Evolutionary conservation across 2,797 vertebrate genomes (phyloP).

Genomic region (Cyprinella venusta): DNA sequence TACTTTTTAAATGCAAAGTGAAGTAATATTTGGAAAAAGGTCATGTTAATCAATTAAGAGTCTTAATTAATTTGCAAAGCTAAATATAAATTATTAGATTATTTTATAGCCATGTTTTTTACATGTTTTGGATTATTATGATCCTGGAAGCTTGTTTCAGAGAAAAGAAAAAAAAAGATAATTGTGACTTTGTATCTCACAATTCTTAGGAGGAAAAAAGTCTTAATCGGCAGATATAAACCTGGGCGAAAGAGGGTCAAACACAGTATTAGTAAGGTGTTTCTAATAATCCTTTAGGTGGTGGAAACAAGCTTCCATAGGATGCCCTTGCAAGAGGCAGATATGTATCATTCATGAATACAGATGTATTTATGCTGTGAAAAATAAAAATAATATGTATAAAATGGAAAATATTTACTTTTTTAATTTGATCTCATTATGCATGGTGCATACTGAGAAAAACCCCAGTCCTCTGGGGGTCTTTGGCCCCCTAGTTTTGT

Average conservation of each 20-base stretch:
- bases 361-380: neutral
- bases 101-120: no score
- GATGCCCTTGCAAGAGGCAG: neutral
- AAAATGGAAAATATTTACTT: no score
- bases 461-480: neutral
- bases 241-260: no score
- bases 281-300: neutral
- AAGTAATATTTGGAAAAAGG: neutral
- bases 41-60: constrained; percentile 12
- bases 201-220: neutral
- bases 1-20: no score
- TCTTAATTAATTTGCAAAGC: neutral
- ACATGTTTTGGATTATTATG: neutral
- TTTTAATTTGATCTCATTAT: neutral
- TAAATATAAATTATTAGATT: neutral
- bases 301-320: neutral
- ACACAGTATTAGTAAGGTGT: no score
- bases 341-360: neutral
- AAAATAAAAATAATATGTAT: no score
- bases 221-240: no score
- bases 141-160: neutral
- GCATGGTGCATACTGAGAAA: neutral
- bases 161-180: no score
- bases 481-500: neutral
- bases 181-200: neutral